Conservation (phyloP, 2,888 invertebrate genomes). For the Sicus ferrugineus region DNA sequence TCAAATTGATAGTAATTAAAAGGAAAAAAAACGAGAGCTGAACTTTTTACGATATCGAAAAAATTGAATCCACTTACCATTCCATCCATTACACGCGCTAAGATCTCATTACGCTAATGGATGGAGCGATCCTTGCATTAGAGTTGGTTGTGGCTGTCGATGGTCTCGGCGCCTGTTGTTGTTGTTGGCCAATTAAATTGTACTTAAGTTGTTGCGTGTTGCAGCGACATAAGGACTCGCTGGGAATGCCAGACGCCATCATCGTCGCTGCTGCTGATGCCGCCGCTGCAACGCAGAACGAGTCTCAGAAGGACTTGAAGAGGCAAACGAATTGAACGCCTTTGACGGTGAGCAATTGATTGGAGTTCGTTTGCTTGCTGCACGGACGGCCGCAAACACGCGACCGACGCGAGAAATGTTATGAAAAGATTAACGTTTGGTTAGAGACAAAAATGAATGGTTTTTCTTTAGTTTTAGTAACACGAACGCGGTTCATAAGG, state of each 20-base stretch:
- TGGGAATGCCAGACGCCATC: background rate
- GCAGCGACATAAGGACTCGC: slow-evolving; percentile 55
- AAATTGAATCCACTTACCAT: slow-evolving; percentile 19
- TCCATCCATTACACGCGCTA: slow-evolving; percentile 11
- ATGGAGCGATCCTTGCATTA: background rate
- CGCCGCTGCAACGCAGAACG: background rate
- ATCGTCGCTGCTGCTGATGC: background rate
- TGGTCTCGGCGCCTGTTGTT: background rate
- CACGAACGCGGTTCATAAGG: no score
- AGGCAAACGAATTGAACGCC: slow-evolving; percentile 55
- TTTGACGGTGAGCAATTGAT: slow-evolving; percentile 16
- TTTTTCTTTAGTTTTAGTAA: no score
- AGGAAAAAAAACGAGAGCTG: slow-evolving; percentile 26
- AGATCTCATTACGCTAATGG: slow-evolving; percentile 62
- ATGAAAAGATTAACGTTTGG: no score
- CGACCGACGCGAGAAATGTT: no score
- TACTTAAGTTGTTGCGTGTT: slow-evolving; percentile 52
- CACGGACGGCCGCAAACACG: slow-evolving; percentile 15
- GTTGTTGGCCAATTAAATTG: slow-evolving; percentile 54
- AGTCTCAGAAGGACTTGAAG: background rate
- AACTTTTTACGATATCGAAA: no score
- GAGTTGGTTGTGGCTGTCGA: background rate
- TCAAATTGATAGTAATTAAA: slow-evolving; percentile 40
- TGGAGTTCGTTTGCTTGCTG: slow-evolving; percentile 5
- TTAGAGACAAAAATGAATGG: no score